phyloP scores from a whole-genome alignment of 2,797 vertebrate genomes.

The Pipistrellus kuhlii region DNA sequence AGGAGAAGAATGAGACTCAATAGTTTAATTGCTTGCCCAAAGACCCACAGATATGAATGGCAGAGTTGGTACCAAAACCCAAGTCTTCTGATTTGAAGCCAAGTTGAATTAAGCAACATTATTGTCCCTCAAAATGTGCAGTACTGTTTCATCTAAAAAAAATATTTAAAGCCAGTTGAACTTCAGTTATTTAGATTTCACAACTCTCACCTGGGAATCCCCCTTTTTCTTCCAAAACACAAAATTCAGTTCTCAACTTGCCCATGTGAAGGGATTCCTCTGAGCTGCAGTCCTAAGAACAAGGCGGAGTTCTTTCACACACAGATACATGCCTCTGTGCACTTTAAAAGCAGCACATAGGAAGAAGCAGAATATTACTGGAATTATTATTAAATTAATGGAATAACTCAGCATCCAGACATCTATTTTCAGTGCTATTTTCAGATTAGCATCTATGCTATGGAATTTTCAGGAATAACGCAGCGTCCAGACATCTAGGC shows the following conservation, averaged over 20 bases:
- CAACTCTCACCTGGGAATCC: conserved; percentile 43
- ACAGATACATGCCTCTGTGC: not conserved
- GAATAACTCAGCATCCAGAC: not conserved
- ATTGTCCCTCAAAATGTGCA: not conserved
- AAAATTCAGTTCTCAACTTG: conserved; percentile 64
- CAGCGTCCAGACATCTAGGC: not conserved
- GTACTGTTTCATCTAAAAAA: not conserved
- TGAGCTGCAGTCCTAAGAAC: not conserved
- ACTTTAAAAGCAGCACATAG: not conserved
- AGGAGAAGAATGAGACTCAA: not conserved
- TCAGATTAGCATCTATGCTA: not conserved
- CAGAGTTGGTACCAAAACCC: not conserved
- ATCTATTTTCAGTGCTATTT: not conserved
- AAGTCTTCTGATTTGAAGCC: not conserved
- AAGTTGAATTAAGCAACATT: not conserved
- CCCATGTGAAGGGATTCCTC: conserved; percentile 42
- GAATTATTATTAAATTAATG: not conserved
- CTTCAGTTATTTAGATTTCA: conserved; percentile 40
- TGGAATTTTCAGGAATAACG: not conserved
- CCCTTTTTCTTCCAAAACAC: conserved; percentile 56
- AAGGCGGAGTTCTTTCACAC: not conserved
- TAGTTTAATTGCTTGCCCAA: not conserved
- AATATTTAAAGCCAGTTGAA: not conserved
- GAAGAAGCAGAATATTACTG: not conserved
- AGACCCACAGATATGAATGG: not conserved